phyloP scores from a whole-genome alignment of 2,797 vertebrate genomes.

The Protosalanx chinensis region DNA sequence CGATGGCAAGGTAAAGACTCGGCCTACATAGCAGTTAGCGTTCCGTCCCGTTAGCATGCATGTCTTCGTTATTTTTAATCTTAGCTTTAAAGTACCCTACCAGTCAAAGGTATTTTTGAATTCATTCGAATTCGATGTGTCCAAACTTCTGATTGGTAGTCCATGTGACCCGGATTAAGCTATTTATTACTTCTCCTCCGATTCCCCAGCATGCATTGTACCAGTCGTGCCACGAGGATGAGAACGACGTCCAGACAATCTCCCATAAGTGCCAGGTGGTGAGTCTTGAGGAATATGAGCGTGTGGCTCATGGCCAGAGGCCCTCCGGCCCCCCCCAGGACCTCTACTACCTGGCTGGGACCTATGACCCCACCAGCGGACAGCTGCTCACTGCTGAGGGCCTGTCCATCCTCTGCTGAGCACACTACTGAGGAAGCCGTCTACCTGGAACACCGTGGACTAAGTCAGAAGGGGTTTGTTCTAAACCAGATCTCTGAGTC shows the following conservation, averaged over 20 bases:
- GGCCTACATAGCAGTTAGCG: neutral
- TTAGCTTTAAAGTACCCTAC: no score
- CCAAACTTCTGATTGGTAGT: neutral
- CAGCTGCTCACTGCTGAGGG: constrained; percentile 93
- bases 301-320: constrained; percentile 89
- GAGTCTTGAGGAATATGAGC: constrained; percentile 92
- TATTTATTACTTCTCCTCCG: neutral
- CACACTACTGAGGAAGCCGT: constrained; percentile 69
- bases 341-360: constrained; percentile 97
- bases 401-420: constrained; percentile 90
- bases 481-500: constrained; percentile 38
- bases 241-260: constrained; percentile 98
- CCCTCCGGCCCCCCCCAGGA: constrained; percentile 78
- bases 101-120: no score
- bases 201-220: constrained; percentile 89
- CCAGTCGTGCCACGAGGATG: constrained; percentile 96
- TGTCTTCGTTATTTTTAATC: neutral
- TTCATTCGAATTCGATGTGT: neutral
- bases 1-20: constrained; percentile 76
- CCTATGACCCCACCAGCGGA: constrained; percentile 94
- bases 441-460: constrained; percentile 22
- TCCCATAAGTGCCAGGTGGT: constrained; percentile 98
- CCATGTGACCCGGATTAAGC: neutral
- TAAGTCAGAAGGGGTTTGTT: constrained; percentile 24
- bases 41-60: neutral